Evolutionary conservation across 2,797 vertebrate species (phyloP).

Genomic region (Ctenosaura bakeri): DNA sequence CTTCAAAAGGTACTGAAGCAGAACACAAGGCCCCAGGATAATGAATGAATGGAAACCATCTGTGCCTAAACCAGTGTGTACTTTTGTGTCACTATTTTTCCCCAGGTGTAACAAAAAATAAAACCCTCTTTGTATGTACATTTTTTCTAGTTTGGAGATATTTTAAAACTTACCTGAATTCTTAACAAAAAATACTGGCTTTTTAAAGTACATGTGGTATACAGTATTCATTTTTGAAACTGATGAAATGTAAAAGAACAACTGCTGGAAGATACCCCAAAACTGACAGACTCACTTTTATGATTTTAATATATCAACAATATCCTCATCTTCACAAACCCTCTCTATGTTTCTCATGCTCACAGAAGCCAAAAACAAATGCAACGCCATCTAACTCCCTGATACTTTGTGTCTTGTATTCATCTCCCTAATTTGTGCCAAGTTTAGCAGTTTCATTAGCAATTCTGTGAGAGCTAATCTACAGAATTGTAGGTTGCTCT

Average conservation of each 20-base stretch:
- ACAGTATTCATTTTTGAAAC: background rate
- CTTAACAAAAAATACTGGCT: background rate
- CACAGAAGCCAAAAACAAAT: too few relatives aligned
- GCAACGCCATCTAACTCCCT: background rate
- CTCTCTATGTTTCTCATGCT: too few relatives aligned
- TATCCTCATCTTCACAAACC: background rate
- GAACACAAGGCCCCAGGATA: background rate
- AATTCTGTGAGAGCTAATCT: too few relatives aligned
- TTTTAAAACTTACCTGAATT: constrained; percentile 10
- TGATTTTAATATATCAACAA: background rate
- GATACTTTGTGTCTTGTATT: too few relatives aligned
- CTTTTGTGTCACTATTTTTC: background rate
- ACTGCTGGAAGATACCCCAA: background rate
- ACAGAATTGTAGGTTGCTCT: too few relatives aligned
- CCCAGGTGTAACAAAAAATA: constrained; percentile 22
- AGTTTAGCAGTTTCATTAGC: too few relatives aligned
- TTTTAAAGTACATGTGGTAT: background rate
- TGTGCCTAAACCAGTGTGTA: background rate
- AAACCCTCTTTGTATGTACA: constrained; percentile 10
- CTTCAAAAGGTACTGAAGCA: constrained; percentile 26
- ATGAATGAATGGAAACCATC: constrained; percentile 9
- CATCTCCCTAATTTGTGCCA: too few relatives aligned
- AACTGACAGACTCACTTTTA: background rate
- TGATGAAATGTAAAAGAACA: background rate
- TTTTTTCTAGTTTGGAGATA: background rate